Evolutionary conservation across 1,140 invertebrate species (phyloP).

Genomic region (Liolophura sinensis): DNA sequence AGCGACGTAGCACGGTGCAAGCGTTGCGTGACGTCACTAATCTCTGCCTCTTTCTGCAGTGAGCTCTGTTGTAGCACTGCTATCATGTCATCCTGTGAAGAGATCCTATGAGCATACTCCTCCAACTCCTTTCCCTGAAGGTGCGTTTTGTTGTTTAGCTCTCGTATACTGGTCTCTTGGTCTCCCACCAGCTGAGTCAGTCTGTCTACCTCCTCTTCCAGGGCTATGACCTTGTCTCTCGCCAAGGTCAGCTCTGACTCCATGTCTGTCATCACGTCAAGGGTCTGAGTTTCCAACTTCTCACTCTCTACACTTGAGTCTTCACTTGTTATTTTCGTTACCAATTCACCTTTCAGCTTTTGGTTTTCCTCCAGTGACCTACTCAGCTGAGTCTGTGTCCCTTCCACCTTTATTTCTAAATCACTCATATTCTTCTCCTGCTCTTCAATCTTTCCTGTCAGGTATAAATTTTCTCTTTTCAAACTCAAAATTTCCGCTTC

Average conservation of each 20-base stretch:
- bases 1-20: conserved; percentile 21
- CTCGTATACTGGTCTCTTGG: conserved; percentile 28
- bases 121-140: conserved; percentile 22
- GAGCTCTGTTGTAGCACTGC: conserved; percentile 26
- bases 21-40: conserved; percentile 23
- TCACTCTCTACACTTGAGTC: conserved; percentile 5
- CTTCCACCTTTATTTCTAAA: conserved; percentile 6
- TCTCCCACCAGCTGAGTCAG: conserved; percentile 17
- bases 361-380: conserved; percentile 10
- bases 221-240: conserved; percentile 18
- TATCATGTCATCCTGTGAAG: conserved; percentile 26
- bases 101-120: conserved; percentile 16
- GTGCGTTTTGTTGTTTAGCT: conserved; percentile 31
- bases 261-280: conserved; percentile 27
- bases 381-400: conserved; percentile 10
- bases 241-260: conserved; percentile 23
- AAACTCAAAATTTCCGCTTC: conserved; percentile 25
- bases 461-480: conserved; percentile 15
- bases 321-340: conserved; percentile 12
- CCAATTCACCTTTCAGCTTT: conserved; percentile 17
- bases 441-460: conserved; percentile 16
- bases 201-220: conserved; percentile 20
- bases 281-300: conserved; percentile 6
- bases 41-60: conserved; percentile 31
- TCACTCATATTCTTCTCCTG: conserved; percentile 12